Evolutionary conservation across 2,113 vertebrate species (phyloP).

Genomic region (Actenoides lindsayi): DNA sequence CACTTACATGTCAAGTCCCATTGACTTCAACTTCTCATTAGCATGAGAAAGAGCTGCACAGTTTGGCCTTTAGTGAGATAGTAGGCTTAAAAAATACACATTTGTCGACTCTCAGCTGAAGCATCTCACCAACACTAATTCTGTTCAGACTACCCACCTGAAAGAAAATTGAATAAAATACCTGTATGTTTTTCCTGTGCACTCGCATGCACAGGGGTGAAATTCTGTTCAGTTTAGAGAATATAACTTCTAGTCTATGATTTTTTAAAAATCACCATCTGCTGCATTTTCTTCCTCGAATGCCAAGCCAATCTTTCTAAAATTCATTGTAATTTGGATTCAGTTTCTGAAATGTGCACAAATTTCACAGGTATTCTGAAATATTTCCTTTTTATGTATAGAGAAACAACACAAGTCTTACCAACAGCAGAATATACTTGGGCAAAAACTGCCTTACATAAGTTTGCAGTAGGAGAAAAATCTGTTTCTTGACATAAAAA

Average conservation of each 20-base stretch:
- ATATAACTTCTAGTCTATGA: not conserved
- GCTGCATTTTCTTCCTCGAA: not conserved
- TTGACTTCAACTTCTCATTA: constrained; percentile 30
- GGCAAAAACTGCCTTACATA: not conserved
- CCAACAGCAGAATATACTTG: not conserved
- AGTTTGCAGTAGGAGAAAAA: not conserved
- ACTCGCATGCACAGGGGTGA: not conserved
- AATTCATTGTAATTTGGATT: not conserved
- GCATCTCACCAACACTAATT: not conserved
- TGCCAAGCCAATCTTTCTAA: not conserved
- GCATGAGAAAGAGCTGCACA: constrained; percentile 24
- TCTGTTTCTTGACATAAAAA: not conserved
- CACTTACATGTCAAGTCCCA: not conserved
- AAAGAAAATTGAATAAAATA: not conserved
- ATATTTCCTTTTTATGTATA: not conserved
- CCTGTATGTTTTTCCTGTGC: not conserved
- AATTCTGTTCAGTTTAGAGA: not conserved
- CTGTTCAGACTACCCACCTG: not conserved
- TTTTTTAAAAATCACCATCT: not conserved
- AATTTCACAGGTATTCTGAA: not conserved
- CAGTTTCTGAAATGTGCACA: not conserved
- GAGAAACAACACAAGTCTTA: not conserved
- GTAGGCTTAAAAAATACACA: constrained; percentile 10
- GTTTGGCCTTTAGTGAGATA: not conserved
- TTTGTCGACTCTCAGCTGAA: constrained; percentile 11